Base-by-base conservation (phyloP, 1,140 invertebrate genomes). In the Solen grandis region DNA sequence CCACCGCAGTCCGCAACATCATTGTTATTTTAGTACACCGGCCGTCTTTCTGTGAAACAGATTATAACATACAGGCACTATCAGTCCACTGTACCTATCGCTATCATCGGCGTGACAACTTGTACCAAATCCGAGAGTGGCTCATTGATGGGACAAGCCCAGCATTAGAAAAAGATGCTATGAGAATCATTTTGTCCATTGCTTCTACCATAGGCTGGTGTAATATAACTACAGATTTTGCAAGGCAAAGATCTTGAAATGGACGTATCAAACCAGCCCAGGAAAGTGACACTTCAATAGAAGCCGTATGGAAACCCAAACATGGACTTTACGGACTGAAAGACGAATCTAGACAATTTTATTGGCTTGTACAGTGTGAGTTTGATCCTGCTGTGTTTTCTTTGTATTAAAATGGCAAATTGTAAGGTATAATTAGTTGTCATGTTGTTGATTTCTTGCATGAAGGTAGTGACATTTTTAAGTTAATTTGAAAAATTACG, bases 321-420 rank as follows among this genome's bases (percentile, higher is more conserved):
- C 81, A 85, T 66, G 62, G n/a, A n/a, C n/a, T n/a, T n/a, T n/a
- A n/a, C n/a, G n/a, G n/a, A n/a, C n/a, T n/a, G n/a, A n/a, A n/a
- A 73, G 81, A 85, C 74, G 81, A 69, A 31, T 76, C 76, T 14
- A 35, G 70, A 33, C 81, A 79, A 25, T 85, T 83, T 46, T 85
- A 77, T 59, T n/a, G 76, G 22, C 75, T 13, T 54, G 22, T 41
- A 46, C 62, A 79, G 36, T 82, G 35, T 22, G 62, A 74, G 35
- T 41, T 74, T 50, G 80, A 75, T 31, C 80, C 68, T n/a, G 62
- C 62, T 16, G 25, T 74, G 54, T 74, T 83, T 54, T 65, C 31
- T 10, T 16, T 57, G 38, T 31, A 41, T 50, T 29, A 27, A 54
- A 36, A 31, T 55, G 31, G 35, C 29, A 38, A 46, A 35, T 16